phyloP scores from a whole-genome alignment of 2,888 invertebrate genomes.

The Tiliacea aurago region DNA sequence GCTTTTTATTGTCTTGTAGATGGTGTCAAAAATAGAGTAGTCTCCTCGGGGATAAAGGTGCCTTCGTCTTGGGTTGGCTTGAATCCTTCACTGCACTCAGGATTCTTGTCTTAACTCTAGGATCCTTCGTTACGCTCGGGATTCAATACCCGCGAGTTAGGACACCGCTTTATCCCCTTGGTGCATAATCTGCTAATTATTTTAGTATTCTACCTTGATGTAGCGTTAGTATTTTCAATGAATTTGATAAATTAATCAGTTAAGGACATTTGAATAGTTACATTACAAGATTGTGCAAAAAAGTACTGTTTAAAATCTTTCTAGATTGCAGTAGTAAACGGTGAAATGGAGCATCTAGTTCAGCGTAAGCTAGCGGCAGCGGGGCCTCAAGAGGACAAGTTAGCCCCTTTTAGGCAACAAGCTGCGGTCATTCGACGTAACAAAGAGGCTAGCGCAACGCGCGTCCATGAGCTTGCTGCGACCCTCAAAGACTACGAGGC shows the following conservation, averaged over 20 bases:
- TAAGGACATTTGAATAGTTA: too few relatives aligned
- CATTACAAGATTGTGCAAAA: background rate
- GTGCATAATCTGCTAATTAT: background rate
- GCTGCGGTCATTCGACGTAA: conserved; percentile 95
- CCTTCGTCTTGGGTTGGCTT: too few relatives aligned
- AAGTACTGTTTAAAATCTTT: background rate
- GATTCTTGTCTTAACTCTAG: too few relatives aligned
- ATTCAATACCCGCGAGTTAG: too few relatives aligned
- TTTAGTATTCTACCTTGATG: conserved; percentile 1
- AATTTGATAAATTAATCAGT: conserved; percentile 1
- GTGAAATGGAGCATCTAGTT: conserved; percentile 93
- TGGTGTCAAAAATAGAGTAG: too few relatives aligned
- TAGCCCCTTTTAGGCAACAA: conserved; percentile 96
- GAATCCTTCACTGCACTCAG: too few relatives aligned
- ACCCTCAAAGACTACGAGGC: conserved; percentile 91
- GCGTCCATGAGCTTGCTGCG: conserved; percentile 92
- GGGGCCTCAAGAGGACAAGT: conserved; percentile 93
- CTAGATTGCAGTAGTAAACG: conserved; percentile 88
- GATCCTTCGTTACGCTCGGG: too few relatives aligned
- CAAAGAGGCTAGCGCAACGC: conserved; percentile 94
- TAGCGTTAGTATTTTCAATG: background rate
- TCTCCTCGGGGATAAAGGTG: too few relatives aligned
- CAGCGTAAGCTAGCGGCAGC: conserved; percentile 92
- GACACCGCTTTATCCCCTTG: too few relatives aligned
- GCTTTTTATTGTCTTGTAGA: too few relatives aligned